A percentile compares a stretch with the other conserved stretches of the same genome.
These are phyloP conservation scores for Chydorus sphaericus DNA, from an alignment of 2,888 invertebrate genomes.

Conservation along the genomic window DNA sequence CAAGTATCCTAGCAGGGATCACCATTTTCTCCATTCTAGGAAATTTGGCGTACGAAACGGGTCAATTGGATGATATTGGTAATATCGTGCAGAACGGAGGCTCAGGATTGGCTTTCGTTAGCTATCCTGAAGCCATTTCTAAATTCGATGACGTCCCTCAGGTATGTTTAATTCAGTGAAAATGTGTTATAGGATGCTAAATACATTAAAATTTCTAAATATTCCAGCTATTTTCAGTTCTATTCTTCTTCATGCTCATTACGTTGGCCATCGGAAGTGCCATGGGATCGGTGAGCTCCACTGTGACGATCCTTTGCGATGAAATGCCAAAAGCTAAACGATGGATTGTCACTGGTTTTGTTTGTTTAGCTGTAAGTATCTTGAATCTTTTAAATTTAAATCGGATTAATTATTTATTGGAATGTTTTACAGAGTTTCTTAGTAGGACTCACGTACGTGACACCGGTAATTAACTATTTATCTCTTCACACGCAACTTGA, in stretches of 20 bases:
- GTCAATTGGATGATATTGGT: slow-evolving; percentile 36
- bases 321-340: slow-evolving; percentile 44
- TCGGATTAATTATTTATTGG: too few relatives aligned
- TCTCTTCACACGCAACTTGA: too few relatives aligned
- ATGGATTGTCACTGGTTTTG: slow-evolving; percentile 42
- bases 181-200: neutral
- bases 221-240: slow-evolving; percentile 48
- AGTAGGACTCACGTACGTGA: slow-evolving; percentile 52
- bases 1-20: slow-evolving; percentile 13
- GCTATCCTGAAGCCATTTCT: slow-evolving; percentile 68
- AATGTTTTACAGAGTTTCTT: too few relatives aligned
- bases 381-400: too few relatives aligned
- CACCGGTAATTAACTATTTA: slow-evolving; percentile 41
- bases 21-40: slow-evolving; percentile 56
- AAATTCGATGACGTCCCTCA: slow-evolving; percentile 57
- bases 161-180: slow-evolving; percentile 28
- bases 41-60: slow-evolving; percentile 52
- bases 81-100: slow-evolving; percentile 59
- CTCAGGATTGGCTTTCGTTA: slow-evolving; percentile 65
- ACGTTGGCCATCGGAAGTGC: slow-evolving; percentile 61
- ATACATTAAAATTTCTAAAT: slow-evolving; percentile 10
- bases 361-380: slow-evolving; percentile 33
- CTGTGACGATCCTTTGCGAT: slow-evolving; percentile 53
- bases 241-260: slow-evolving; percentile 70
- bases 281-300: slow-evolving; percentile 50